Percentiles rank a stretch among this genome's conserved stretches.
Conservation (phyloP, 1,140 invertebrate genomes). For the Zaprionus vittiger region DNA sequence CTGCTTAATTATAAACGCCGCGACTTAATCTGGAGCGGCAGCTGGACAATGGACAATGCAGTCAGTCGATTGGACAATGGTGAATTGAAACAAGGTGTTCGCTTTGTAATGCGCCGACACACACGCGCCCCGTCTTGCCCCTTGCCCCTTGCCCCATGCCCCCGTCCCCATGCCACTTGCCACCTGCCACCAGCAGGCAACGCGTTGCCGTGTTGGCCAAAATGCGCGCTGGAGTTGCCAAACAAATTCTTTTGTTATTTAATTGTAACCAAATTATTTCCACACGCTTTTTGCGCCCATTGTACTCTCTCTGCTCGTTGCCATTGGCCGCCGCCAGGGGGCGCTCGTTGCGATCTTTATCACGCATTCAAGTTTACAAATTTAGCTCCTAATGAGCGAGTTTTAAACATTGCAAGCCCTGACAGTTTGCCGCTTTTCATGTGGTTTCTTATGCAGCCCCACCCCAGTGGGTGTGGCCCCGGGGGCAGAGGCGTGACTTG, state of each 20-base stretch:
- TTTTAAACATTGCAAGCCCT: conserved; percentile 76
- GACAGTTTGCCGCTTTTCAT: conserved; percentile 63
- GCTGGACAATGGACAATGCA: conserved; percentile 68
- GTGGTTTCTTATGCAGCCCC: conserved; percentile 56
- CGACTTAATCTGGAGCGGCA: conserved; percentile 77
- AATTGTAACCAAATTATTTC: conserved; percentile 84
- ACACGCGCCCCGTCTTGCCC: conserved; percentile 22
- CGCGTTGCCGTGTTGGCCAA: conserved; percentile 63
- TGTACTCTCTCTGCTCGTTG: conserved; percentile 29
- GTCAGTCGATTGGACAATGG: conserved; percentile 61
- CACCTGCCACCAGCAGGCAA: conserved; percentile 29
- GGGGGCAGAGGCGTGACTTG: conserved; percentile 63
- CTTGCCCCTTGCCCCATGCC: conserved; percentile 24
- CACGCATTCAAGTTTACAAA: conserved; percentile 71
- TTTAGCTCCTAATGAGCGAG: conserved; percentile 79
- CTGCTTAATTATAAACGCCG: conserved; percentile 75
- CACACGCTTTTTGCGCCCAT: conserved; percentile 66
- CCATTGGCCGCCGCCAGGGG: conserved; percentile 26
- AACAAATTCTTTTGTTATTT: conserved; percentile 84
- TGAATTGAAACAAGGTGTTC: conserved; percentile 27
- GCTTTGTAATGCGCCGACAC: conserved; percentile 71
- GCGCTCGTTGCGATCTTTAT: conserved; percentile 63
- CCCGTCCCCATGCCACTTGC: conserved; percentile 10
- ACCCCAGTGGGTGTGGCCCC: conserved; percentile 60
- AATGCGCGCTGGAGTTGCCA: conserved; percentile 75